A percentile compares a stretch with the other conserved stretches of the same genome.
Conservation (phyloP, 2,113 vertebrate genomes). For the Himantopus leucocephalus region DNA sequence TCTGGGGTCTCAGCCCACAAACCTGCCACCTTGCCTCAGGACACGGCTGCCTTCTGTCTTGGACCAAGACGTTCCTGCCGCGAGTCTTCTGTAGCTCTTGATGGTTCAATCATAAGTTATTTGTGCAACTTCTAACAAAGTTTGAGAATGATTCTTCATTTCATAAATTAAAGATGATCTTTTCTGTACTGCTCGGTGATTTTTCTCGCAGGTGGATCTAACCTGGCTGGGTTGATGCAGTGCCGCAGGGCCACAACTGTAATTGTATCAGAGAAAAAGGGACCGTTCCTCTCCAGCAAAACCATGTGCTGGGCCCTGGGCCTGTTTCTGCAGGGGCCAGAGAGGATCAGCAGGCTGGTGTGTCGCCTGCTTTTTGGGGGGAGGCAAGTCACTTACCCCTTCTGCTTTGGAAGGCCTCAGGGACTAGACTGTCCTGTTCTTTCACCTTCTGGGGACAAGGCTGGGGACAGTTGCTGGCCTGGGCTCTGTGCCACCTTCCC, state of each 20-base stretch:
- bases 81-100: not conserved
- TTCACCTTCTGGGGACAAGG: not conserved
- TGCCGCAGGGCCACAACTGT: not conserved
- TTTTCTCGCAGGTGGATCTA: not conserved
- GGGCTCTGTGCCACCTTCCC: not conserved
- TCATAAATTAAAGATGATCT: conserved; percentile 52
- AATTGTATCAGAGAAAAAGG: not conserved
- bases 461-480: too few species aligned
- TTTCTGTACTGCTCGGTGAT: not conserved
- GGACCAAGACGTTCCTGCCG: not conserved
- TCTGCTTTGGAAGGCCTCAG: not conserved
- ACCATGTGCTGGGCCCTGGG: not conserved
- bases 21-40: not conserved
- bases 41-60: not conserved
- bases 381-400: accelerated
- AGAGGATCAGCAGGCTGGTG: not conserved
- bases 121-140: conserved; percentile 1
- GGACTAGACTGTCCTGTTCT: not conserved
- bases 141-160: conserved; percentile 31
- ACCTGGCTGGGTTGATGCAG: not conserved
- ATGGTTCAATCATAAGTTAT: conserved; percentile 22
- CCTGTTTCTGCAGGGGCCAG: not conserved
- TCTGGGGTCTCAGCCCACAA: not conserved
- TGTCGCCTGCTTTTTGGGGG: too few species aligned
- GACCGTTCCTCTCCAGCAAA: not conserved